Conservation (phyloP, 2,113 vertebrate species). For the Menidia beryllina region DNA sequence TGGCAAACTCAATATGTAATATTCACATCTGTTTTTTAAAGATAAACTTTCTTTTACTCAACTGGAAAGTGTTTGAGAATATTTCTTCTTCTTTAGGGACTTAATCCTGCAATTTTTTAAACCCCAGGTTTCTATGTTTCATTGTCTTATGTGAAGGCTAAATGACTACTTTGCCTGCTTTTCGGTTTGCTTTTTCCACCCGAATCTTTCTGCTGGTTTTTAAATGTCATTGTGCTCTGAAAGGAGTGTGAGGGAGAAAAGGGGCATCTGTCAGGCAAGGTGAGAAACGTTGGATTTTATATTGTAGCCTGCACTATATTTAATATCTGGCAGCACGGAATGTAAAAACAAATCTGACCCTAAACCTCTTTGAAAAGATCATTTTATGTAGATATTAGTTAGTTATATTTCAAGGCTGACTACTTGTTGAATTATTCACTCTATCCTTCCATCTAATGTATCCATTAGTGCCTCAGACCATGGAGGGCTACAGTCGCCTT, state of each 20-base stretch:
- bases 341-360: neutral
- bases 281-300: neutral
- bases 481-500: conserved; percentile 9
- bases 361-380: neutral
- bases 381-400: conserved; percentile 45
- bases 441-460: conserved; percentile 17
- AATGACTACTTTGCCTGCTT: neutral
- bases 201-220: neutral
- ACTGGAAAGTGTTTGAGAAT: too few species aligned
- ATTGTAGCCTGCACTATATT: neutral
- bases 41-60: too few species aligned
- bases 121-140: neutral
- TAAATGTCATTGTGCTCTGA: neutral
- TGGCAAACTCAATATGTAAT: too few species aligned
- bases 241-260: neutral
- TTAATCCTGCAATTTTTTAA: neutral
- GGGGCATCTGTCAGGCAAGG: neutral
- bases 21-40: too few species aligned
- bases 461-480: conserved; percentile 42
- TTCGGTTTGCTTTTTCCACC: neutral
- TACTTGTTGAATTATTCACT: conserved; percentile 60
- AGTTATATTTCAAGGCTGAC: conserved; percentile 40
- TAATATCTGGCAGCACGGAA: neutral
- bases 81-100: neutral
- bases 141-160: neutral